A percentile compares a stretch with the other conserved stretches of the same genome.
These are phyloP conservation scores for Harmothoe impar DNA, from an alignment of 2,888 invertebrate genomes.

Conservation along the genomic window DNA sequence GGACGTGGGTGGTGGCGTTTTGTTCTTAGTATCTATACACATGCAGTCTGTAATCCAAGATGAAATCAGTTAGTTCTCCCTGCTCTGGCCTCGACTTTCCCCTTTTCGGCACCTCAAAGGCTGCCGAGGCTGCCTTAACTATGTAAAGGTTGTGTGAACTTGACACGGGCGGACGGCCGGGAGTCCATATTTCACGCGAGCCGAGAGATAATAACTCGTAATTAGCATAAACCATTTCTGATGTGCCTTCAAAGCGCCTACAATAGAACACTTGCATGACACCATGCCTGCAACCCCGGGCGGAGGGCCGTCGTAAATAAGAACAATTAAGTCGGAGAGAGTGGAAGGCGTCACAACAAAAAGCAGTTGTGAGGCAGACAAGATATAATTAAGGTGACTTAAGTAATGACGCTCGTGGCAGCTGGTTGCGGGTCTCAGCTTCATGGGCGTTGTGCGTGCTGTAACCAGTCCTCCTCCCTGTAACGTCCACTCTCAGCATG, in stretches of 20 bases:
- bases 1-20: no score
- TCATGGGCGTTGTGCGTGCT: constrained; percentile 53
- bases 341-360: constrained; percentile 53
- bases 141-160: constrained; percentile 37
- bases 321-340: constrained; percentile 48
- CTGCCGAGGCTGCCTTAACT: background rate
- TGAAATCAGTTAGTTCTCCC: no score
- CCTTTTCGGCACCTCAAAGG: constrained; percentile 4
- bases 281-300: background rate
- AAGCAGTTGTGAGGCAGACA: constrained; percentile 51
- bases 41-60: no score
- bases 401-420: constrained; percentile 46
- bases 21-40: no score
- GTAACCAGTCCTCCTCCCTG: background rate
- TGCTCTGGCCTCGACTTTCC: background rate
- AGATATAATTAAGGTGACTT: constrained; percentile 53
- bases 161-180: constrained; percentile 18
- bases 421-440: background rate
- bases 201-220: constrained; percentile 47
- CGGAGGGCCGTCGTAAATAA: constrained; percentile 34
- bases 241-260: constrained; percentile 9
- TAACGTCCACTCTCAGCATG: constrained; percentile 44
- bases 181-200: constrained; percentile 52
- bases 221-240: constrained; percentile 54
- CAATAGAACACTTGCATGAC: constrained; percentile 57